phyloP scores from a whole-genome alignment of 2,797 vertebrate species.

The Ptychobarbus kaznakovi region DNA sequence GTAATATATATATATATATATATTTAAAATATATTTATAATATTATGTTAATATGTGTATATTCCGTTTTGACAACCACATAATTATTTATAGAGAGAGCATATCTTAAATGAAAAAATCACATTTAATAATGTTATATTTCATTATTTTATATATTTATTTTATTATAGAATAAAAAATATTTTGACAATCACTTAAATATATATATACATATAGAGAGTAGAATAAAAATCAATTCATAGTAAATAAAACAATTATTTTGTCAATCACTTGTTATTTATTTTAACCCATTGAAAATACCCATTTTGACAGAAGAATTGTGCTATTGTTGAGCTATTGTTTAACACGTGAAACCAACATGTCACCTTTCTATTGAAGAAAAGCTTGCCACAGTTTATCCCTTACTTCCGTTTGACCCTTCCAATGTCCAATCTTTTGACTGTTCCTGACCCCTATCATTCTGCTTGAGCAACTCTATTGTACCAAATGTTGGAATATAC shows the following conservation, averaged over 20 bases:
- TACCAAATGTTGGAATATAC: constrained; percentile 13
- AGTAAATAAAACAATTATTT: not conserved
- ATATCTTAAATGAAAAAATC: too few species aligned
- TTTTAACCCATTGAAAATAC: constrained; percentile 6
- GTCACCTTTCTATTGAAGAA: constrained; percentile 8
- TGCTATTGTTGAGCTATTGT: constrained; percentile 5
- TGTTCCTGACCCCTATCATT: constrained; percentile 30
- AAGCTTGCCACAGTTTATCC: not conserved
- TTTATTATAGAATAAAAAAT: too few species aligned
- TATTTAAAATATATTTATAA: too few species aligned
- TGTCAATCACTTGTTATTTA: not conserved
- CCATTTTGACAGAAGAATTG: not conserved
- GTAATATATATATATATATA: not conserved
- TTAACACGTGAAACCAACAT: not conserved
- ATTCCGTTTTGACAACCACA: too few species aligned
- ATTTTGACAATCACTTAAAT: too few species aligned
- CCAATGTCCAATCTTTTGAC: constrained; percentile 17
- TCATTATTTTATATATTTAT: too few species aligned
- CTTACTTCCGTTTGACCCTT: constrained; percentile 22
- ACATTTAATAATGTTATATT: too few species aligned
- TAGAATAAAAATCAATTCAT: too few species aligned
- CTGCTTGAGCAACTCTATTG: constrained; percentile 15
- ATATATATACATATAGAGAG: too few species aligned
- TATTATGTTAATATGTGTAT: too few species aligned
- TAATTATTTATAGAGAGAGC: too few species aligned